Base-by-base conservation (phyloP, 2,888 invertebrate species). In the Polyommatus icarus region DNA sequence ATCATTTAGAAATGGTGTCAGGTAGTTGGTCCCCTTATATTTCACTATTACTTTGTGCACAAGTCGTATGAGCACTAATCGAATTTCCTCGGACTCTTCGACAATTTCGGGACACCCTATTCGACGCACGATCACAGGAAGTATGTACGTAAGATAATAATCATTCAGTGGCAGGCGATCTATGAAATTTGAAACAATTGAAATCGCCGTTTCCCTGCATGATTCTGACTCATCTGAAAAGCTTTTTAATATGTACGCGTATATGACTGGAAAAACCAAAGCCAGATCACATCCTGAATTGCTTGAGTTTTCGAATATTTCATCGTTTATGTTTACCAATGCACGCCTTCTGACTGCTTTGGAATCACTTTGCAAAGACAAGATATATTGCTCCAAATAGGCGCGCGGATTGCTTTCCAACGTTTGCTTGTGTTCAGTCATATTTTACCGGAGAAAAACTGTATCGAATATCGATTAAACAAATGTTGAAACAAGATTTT, bases 61-160 rank as follows among this genome's bases (percentile, higher is more conserved):
- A 72, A 98, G 94, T 78, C 94, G 87, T 0, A 98, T 88, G 76
- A 97, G 93, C 67, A 95, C 90, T 15, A 98, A 87, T 40, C 98
- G 95, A 71, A 98, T 95, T 94, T 99, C 99, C 91, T 99, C 99
- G 0, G 94, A 93, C 57, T 95, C 92, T 82, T 96, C 95, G 1
- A 95, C 87, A 0, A 97, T 94, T 87, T 98, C 98, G 61, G 96
- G 95, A 78, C 96, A 95, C 0, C 97, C 98, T 81, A 99, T 95
- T 79, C 98, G 95, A 83, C 96, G 96, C 0, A 96, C 95, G 79
- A 98, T 86, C 1, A 97, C 95, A 1, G 98, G 97, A 57, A 98
- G 91, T 20, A 98, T 91, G 81, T 97, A 96, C 0, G 96, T 95
- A 76, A 98, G 91, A 87, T 97, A 96, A 80, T 96, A 97, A 82